phyloP scores from a whole-genome alignment of 2,888 invertebrate species.

The Eueremaeus valkanovi region DNA sequence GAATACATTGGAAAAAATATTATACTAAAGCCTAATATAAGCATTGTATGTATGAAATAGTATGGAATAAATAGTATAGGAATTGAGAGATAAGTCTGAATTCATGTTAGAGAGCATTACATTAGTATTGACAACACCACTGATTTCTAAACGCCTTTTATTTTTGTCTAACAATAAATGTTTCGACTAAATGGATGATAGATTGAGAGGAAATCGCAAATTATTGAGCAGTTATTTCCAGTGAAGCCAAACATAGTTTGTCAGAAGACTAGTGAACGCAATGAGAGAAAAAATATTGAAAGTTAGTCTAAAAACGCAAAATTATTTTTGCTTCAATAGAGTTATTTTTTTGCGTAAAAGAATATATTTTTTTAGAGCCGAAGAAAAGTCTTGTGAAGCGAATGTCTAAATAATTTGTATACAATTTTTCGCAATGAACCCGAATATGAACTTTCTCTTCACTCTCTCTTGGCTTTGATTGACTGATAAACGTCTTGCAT shows the following conservation, averaged over 20 bases:
- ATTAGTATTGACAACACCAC: slow-evolving; percentile 1
- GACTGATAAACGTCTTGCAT: background rate
- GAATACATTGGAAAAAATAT: background rate
- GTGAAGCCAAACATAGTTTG: slow-evolving; percentile 24
- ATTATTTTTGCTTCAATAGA: background rate
- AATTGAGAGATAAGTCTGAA: background rate
- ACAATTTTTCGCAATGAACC: background rate
- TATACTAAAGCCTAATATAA: background rate
- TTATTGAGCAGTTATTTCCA: slow-evolving; percentile 29
- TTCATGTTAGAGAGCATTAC: background rate
- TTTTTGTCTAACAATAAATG: slow-evolving; percentile 32
- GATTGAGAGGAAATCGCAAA: slow-evolving; percentile 34
- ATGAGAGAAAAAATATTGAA: background rate
- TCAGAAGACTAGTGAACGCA: background rate
- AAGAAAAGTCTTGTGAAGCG: background rate
- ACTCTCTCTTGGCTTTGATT: slow-evolving; percentile 20
- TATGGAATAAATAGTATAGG: background rate
- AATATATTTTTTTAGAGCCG: too few relatives aligned
- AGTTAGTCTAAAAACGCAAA: background rate
- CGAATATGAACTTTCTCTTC: background rate
- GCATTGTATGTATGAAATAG: background rate
- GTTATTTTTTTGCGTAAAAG: background rate
- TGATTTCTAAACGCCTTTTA: slow-evolving; percentile 22
- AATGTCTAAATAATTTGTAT: background rate
- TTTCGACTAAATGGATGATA: slow-evolving; percentile 27